Base-by-base conservation (phyloP, 2,113 vertebrate species). In the Lepus americanus region DNA sequence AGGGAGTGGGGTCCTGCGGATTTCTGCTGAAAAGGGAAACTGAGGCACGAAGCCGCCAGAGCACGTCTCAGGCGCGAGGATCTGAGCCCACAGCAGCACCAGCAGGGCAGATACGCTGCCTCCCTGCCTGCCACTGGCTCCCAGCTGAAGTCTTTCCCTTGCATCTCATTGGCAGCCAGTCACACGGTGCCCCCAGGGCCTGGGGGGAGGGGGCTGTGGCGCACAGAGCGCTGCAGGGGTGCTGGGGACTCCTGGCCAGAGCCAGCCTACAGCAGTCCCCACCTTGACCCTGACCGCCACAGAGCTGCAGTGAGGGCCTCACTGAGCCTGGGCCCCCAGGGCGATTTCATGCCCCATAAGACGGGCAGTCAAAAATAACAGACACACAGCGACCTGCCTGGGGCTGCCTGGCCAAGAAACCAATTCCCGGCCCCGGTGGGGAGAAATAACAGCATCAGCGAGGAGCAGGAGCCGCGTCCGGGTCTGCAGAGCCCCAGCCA, bases 261-360 rank as follows among this genome's bases (percentile, higher is more conserved):
- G 4, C 59, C 72, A 39, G n/a, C 53, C 49, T 27, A 49, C 31
- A 61, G 33, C 63, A 27, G 0, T 29, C 59, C 44, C 1, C 6
- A 4, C 59, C 80, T 87, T 31, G 13, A 67, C 66, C 73, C 20
- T 49, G 16, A 11, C 36, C 3, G 36, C 44, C 73, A n/a, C 36
- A n/a, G 2, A 23, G 39, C 79, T 29, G 23, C 27, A 20, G 27
- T 0, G 2, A 79, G 44, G 87, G 70, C 84, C 25, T 27, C 0
- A 0, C 3, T 1, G 14, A 82, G 87, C 76, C 39, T 0, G 0
- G 0, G 0, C 31, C 51, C 78, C 77, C 2, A 3, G 1, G 29
- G 87, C 63, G 88, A 90, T 92, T 95, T 95, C 95, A 92, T 91
- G 94, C 88, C 55, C 96, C 90, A 69, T 89, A 88, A 95, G 94